A percentile compares a stretch with the other conserved stretches of the same genome.
These are phyloP conservation scores for Caenorhabditis plicata DNA, from an alignment of 2,888 invertebrate genomes.

Conservation along the genomic window DNA sequence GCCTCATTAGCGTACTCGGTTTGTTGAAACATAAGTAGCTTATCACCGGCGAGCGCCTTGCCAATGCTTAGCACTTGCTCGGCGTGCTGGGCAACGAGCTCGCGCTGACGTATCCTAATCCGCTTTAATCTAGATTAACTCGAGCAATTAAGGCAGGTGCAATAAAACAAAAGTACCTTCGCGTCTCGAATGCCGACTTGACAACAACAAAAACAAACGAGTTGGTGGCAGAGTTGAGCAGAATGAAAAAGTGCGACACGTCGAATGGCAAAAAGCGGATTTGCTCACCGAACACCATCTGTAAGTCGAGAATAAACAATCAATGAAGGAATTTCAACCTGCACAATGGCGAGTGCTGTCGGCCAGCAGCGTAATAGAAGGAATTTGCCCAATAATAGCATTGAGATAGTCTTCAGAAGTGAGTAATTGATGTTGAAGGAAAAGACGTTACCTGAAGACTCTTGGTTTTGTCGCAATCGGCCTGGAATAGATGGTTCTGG, in stretches of 20 bases:
- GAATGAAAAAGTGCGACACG: constrained; percentile 37
- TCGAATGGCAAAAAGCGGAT: constrained; percentile 14
- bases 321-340: constrained; percentile 11
- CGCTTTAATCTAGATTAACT: constrained; percentile 21
- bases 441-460: constrained; percentile 39
- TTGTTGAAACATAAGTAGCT: constrained; percentile 29
- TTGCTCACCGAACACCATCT: constrained; percentile 13
- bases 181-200: constrained; percentile 52
- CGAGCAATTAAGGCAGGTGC: background rate
- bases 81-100: constrained; percentile 49
- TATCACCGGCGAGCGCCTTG: constrained; percentile 51
- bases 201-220: constrained; percentile 53
- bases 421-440: no score
- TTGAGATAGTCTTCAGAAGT: constrained; percentile 50
- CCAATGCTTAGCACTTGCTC: constrained; percentile 54
- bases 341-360: constrained; percentile 33
- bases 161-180: constrained; percentile 19
- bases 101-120: constrained; percentile 36
- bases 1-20: constrained; percentile 22
- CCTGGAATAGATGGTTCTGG: constrained; percentile 46
- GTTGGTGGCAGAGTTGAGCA: constrained; percentile 55
- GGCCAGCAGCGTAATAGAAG: constrained; percentile 51
- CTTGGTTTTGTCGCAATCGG: constrained; percentile 52
- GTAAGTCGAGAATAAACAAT: constrained; percentile 1
- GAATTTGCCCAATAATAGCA: constrained; percentile 52